Base-by-base conservation (phyloP, 2,888 invertebrate species). In the Chloroclysta siterata region DNA sequence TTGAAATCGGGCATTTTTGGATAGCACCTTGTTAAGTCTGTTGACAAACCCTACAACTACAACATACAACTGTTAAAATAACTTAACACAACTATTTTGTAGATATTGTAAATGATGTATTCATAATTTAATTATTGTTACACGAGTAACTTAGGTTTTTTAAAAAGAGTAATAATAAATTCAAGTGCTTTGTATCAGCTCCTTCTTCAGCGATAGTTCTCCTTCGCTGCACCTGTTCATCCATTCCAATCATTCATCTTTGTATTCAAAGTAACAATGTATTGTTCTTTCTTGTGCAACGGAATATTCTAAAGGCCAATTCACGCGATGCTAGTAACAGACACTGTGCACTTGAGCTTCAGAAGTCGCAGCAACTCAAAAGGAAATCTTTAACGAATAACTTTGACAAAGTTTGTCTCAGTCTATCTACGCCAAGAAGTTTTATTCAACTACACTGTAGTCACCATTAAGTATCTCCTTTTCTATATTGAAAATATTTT, bases 321-420 rank as follows among this genome's bases (percentile, higher is more conserved):
- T 65, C 61, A 65, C 53, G 60, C 36, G 57, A 57, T 36, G 60
- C 61, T 57, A 57, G 69, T 69, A 63, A 62, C 70, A 67, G 63
- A 61, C 59, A 63, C 60, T 52, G 56, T 51, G 53, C 66, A 58
- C 51, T 64, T 63, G 51, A 55, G 62, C 55, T 51, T 33, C 51
- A 54, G 51, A 46, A 62, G 60, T 48, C 48, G 39, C 48, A 51
- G 60, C 22, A 42, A 57, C 53, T 60, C 46, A 48, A 62, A 64
- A 60, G 61, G 42, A 66, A 71, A 67, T 63, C 61, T 62, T 53
- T 53, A 51, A 61, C 52, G 51, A 53, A 68, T 68, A 58, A 65
- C 63, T 63, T 55, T 39, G 51, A 56, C 46, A 58, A 56, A 61
- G 68, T 61, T 60, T 42, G 41, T 17, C 46, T 46, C 17, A 17